These are phyloP conservation scores for Musca domestica DNA, from an alignment of 1,140 invertebrate genomes.

Conservation along the genomic window DNA sequence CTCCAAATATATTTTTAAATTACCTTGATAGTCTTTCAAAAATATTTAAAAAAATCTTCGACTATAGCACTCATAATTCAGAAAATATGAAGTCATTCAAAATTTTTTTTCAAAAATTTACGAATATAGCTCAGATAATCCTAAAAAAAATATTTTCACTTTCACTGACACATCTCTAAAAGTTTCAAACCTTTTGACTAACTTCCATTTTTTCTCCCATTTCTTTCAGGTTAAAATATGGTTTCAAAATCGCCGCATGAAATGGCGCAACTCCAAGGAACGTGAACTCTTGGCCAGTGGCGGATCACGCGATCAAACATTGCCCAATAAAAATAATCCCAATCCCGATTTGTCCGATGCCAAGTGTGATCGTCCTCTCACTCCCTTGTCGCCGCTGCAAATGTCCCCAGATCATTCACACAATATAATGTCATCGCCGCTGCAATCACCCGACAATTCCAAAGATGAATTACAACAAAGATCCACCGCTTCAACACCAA, in stretches of 20 bases:
- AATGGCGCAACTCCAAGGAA: constrained; percentile 97
- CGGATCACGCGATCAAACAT: constrained; percentile 88
- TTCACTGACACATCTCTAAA: no score
- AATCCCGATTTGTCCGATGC: constrained; percentile 94
- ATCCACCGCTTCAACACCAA: constrained; percentile 19
- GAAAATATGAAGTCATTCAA: no score
- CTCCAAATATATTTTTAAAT: no score
- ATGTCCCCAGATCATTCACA: constrained; percentile 35
- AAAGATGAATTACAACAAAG: constrained; percentile 40
- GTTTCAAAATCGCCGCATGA: constrained; percentile 96
- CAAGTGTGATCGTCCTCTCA: constrained; percentile 68
- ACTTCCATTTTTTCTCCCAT: neutral
- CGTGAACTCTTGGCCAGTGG: constrained; percentile 88
- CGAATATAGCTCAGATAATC: neutral
- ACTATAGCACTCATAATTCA: no score
- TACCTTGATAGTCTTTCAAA: no score
- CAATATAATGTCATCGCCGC: neutral
- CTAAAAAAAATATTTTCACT: neutral
- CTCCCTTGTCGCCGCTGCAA: constrained; percentile 55
- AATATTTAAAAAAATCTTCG: no score
- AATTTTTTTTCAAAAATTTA: no score
- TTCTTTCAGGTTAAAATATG: constrained; percentile 87
- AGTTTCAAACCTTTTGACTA: no score
- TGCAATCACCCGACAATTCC: constrained; percentile 9
- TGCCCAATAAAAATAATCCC: constrained; percentile 96